phyloP scores from a whole-genome alignment of 1,140 invertebrate species.

The Nomia melanderi region DNA sequence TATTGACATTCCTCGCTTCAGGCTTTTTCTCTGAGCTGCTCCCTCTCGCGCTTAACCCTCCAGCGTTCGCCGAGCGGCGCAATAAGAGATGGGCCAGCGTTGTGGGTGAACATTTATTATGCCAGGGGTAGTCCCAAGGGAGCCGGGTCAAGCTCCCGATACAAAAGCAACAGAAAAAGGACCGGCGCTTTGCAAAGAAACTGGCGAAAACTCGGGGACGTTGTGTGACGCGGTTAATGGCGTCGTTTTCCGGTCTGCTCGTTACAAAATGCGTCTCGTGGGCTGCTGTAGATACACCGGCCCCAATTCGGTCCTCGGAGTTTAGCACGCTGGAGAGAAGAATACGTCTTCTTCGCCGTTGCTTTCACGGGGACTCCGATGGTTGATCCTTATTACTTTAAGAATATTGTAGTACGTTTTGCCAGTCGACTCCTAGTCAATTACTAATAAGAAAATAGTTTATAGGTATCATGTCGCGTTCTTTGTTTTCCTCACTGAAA shows the following conservation, averaged over 20 bases:
- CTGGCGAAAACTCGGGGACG: constrained; percentile 12
- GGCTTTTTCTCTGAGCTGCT: neutral
- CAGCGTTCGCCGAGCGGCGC: constrained; percentile 1
- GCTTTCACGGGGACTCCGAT: too few relatives aligned
- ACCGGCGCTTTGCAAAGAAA: neutral
- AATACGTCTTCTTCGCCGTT: too few relatives aligned
- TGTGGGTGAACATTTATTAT: constrained; percentile 60
- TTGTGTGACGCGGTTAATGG: constrained; percentile 16
- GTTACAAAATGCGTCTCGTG: neutral
- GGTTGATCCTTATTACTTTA: too few relatives aligned
- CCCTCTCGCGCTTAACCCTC: neutral
- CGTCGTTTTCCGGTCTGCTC: constrained; percentile 10
- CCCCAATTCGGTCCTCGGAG: neutral
- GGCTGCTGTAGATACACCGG: neutral
- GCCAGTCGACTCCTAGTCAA: too few relatives aligned
- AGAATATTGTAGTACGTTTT: too few relatives aligned
- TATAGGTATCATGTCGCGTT: too few relatives aligned
- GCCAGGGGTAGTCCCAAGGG: constrained; percentile 8
- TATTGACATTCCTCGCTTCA: constrained; percentile 13
- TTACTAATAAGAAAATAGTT: too few relatives aligned
- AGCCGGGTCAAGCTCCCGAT: constrained; percentile 14
- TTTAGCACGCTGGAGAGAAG: too few relatives aligned
- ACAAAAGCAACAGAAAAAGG: constrained; percentile 23
- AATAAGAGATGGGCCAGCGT: constrained; percentile 52
- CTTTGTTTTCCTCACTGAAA: too few relatives aligned